Evolutionary conservation across 1,140 invertebrate genomes (phyloP), one percentile per base, ranked within the genome.

Genomic region (Caenorhabditis brenneri): DNA sequence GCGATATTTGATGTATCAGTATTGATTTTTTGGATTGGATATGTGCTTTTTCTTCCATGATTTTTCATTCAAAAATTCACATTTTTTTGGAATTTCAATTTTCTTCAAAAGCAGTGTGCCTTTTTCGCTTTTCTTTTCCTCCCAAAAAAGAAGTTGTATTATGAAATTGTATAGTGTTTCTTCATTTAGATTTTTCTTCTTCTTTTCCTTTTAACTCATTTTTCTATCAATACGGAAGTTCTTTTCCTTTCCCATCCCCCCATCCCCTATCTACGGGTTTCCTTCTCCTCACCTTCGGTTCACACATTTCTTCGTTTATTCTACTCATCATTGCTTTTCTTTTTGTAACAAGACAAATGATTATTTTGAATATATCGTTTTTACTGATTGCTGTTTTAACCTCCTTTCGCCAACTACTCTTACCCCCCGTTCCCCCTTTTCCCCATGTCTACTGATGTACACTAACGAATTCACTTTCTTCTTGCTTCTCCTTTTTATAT

Each of bases 1-100:
- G 33, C 65, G 87, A 12, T 89, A 88, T 55, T 46, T 89, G 48
- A 82, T 89, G 19, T 90, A 88, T 33, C 85, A 86, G 53, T 86
- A 83, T 27, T 80, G 39, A 48, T 55, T 58, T 65, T 9, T 65
- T 42, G 65, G 36, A 6, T 24, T 2, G 15, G 4, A 27, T 10
- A 10, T 22, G 10, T 24, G 33, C n/a, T 65, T 22, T 22, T 5
- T n/a, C 27, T 58, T 58, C n/a, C 31, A 36, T 16, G 1, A 46
- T 65, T 65, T 65, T 36, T 19, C 33, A 16, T 65, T 65, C 58
- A 24, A 74, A 4, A 74, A 74, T 74, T 74, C 65, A 74, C 65
- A 42, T 74, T 74, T n/a, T n/a, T n/a, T n/a, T 74, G 42, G 36
- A 74, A 42, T 74, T 74, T 74, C 65, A 74, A n/a, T n/a, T n/a